Evolutionary conservation across 2,113 vertebrate species (phyloP).

Genomic region (Burhinus oedicnemus): DNA sequence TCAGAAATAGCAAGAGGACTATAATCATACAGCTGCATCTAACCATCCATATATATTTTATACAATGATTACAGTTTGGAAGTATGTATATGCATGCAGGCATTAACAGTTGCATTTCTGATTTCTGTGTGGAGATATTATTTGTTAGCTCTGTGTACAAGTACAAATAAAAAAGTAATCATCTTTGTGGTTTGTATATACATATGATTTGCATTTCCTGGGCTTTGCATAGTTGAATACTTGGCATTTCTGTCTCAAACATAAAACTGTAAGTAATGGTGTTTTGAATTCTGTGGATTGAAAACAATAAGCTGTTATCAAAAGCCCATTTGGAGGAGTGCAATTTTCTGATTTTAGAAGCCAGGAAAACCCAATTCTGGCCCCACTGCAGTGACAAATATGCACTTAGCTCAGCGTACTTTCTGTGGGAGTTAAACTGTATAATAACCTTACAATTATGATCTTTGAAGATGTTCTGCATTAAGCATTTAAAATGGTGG

Average conservation of each 20-base stretch:
- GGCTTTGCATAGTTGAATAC: constrained; percentile 12
- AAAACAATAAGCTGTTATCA: constrained; percentile 54
- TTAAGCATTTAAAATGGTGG: constrained; percentile 44
- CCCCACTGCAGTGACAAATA: constrained; percentile 18
- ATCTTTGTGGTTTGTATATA: neutral
- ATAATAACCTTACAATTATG: constrained; percentile 31
- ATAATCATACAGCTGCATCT: neutral
- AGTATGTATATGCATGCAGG: neutral
- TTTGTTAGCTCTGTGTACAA: neutral
- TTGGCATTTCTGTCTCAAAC: constrained; percentile 29
- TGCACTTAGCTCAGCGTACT: neutral
- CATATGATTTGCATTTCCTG: neutral
- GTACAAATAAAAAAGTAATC: neutral
- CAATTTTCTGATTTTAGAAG: constrained; percentile 58
- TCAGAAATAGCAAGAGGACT: neutral
- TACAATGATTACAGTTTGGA: neutral
- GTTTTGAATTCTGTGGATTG: constrained; percentile 34
- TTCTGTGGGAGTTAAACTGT: constrained; percentile 39
- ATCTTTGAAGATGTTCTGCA: constrained; percentile 52
- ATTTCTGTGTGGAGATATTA: neutral
- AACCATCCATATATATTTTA: neutral
- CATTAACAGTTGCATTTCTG: neutral
- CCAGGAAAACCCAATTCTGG: constrained; percentile 28
- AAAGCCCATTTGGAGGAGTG: constrained; percentile 34
- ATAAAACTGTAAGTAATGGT: constrained; percentile 26